Conservation (phyloP, 2,888 invertebrate genomes). For the Rhogogaster chlorosoma region DNA sequence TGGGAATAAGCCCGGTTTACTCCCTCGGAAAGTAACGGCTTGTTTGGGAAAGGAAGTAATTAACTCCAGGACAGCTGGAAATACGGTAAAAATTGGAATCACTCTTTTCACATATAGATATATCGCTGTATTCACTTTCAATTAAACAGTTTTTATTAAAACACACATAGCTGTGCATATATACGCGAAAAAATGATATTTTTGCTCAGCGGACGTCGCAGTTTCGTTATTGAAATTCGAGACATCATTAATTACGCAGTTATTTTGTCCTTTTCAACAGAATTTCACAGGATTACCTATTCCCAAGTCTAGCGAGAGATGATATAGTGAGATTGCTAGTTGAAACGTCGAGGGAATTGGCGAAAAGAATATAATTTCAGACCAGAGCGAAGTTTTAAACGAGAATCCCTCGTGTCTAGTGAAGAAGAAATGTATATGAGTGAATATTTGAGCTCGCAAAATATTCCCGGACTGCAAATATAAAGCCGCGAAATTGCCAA, state of each 20-base stretch:
- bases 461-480: slow-evolving; percentile 28
- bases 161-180: slow-evolving; percentile 5
- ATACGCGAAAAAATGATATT: slow-evolving; percentile 1
- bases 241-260: not conserved
- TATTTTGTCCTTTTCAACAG: not conserved
- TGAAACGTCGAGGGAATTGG: not conserved
- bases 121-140: slow-evolving; percentile 14
- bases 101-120: slow-evolving; percentile 1
- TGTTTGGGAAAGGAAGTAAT: slow-evolving; percentile 4
- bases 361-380: not conserved
- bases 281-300: not conserved
- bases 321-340: not conserved
- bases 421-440: not conserved
- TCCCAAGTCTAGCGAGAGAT: not conserved
- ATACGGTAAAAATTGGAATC: slow-evolving; percentile 12
- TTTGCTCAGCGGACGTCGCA: not conserved
- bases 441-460: slow-evolving; percentile 12
- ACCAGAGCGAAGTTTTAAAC: not conserved
- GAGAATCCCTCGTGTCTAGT: not conserved
- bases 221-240: not conserved
- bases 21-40: slow-evolving; percentile 12
- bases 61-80: slow-evolving; percentile 14
- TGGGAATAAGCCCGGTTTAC: slow-evolving; percentile 21
- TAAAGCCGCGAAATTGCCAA: slow-evolving; percentile 26
- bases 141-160: slow-evolving; percentile 39